phyloP scores from a whole-genome alignment of 2,888 invertebrate species.

The Tillus elongatus region DNA sequence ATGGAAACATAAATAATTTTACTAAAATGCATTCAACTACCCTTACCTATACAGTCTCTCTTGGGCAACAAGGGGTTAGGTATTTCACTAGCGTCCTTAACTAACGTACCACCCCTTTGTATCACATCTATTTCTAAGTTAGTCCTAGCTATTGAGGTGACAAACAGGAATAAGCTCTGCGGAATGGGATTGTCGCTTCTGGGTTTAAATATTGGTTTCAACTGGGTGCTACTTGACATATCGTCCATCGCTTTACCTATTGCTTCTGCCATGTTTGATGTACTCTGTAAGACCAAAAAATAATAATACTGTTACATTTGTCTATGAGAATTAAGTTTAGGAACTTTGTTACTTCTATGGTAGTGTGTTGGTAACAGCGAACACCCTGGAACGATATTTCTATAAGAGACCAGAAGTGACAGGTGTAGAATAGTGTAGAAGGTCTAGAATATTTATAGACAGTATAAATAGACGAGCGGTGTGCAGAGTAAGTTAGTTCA shows the following conservation, averaged over 20 bases:
- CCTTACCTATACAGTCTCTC: conserved; percentile 66
- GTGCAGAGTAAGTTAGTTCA: too few relatives aligned
- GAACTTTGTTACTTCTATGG: too few relatives aligned
- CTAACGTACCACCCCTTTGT: conserved; percentile 75
- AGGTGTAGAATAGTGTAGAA: too few relatives aligned
- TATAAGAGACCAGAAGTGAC: too few relatives aligned
- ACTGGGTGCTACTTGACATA: conserved; percentile 79
- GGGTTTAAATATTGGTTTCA: conserved; percentile 69
- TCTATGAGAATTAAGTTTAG: too few relatives aligned
- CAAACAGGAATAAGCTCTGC: conserved; percentile 76
- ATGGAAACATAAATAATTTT: too few relatives aligned
- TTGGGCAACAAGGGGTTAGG: conserved; percentile 60
- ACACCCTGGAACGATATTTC: too few relatives aligned
- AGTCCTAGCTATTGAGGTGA: conserved; percentile 79
- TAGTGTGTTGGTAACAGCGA: too few relatives aligned
- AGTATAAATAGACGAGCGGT: too few relatives aligned
- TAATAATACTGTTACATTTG: too few relatives aligned
- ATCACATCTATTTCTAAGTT: conserved; percentile 90
- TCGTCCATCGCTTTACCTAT: conserved; percentile 92
- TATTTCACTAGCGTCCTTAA: conserved; percentile 35
- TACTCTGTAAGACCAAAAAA: conserved; percentile 44
- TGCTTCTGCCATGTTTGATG: conserved; percentile 71
- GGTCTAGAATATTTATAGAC: too few relatives aligned
- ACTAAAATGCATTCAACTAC: too few relatives aligned
- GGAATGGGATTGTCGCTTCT: conserved; percentile 55